These are phyloP conservation scores for Oreohelix idahoensis DNA, from an alignment of 1,140 invertebrate species.

Conservation along the genomic window DNA sequence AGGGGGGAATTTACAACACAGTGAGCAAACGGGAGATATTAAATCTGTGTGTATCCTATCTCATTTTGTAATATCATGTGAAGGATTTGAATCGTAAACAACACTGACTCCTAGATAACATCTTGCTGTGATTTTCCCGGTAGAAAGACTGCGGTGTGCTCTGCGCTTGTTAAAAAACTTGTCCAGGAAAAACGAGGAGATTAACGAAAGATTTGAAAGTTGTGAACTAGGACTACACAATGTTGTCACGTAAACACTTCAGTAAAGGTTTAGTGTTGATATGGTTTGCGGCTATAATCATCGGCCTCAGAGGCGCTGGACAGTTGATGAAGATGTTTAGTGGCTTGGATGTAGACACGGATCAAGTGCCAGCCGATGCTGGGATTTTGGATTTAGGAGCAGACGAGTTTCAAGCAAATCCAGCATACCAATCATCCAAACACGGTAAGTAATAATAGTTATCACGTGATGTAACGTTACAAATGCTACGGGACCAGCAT, in stretches of 20 bases:
- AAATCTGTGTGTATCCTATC: too few relatives aligned
- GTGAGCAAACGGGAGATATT: too few relatives aligned
- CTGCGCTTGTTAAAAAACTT: too few relatives aligned
- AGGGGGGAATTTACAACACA: not conserved
- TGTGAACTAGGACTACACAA: not conserved
- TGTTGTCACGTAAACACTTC: not conserved
- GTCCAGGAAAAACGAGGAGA: too few relatives aligned
- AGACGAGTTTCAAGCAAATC: not conserved
- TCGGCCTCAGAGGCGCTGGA: slow-evolving; percentile 16
- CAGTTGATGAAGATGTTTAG: not conserved
- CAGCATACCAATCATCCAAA: not conserved
- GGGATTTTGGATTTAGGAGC: not conserved
- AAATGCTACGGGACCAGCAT: too few relatives aligned
- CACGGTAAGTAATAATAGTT: slow-evolving; percentile 2
- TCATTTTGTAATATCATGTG: too few relatives aligned
- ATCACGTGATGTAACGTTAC: too few relatives aligned
- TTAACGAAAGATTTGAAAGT: not conserved
- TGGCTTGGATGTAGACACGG: not conserved
- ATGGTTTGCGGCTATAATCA: not conserved
- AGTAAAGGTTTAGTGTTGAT: not conserved
- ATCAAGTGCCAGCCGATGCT: not conserved
- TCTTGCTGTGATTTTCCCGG: too few relatives aligned
- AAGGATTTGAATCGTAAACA: too few relatives aligned
- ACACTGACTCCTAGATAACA: too few relatives aligned
- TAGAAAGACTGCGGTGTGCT: too few relatives aligned